Evolutionary conservation across 2,888 invertebrate genomes (phyloP).

Genomic region (Calameuta pallipes): DNA sequence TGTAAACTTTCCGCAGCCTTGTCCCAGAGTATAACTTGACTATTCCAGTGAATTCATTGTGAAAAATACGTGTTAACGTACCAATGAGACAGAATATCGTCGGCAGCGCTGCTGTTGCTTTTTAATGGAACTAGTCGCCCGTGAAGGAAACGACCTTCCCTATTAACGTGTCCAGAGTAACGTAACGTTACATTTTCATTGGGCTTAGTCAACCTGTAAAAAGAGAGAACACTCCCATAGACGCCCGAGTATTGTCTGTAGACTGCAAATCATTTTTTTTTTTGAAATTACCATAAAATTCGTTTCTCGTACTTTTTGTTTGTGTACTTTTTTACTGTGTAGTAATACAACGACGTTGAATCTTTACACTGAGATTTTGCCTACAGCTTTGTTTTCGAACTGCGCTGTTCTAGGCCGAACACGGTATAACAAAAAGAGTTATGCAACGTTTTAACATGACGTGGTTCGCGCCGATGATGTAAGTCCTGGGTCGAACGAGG

Average conservation of each 20-base stretch:
- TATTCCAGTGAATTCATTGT: background rate
- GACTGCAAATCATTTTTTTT: background rate
- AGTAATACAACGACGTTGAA: background rate
- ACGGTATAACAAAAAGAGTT: constrained; percentile 35
- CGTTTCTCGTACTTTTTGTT: background rate
- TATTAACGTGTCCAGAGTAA: background rate
- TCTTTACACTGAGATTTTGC: background rate
- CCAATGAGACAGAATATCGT: background rate
- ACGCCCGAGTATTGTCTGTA: background rate
- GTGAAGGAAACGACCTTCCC: constrained; percentile 28
- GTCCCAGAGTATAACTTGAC: background rate
- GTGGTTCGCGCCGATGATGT: background rate
- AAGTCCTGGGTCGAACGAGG: background rate
- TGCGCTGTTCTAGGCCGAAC: background rate
- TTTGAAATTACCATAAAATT: background rate
- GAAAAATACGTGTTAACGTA: background rate
- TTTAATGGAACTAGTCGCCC: background rate
- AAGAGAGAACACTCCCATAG: background rate
- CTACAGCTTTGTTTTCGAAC: background rate
- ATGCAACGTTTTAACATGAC: constrained; percentile 33
- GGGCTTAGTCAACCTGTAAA: background rate
- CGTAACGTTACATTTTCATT: background rate
- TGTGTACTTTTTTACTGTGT: background rate
- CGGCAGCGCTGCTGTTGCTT: background rate
- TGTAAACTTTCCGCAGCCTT: background rate